phyloP scores from a whole-genome alignment of 2,797 vertebrate genomes.

The Typhlichthys eigenmanni region DNA sequence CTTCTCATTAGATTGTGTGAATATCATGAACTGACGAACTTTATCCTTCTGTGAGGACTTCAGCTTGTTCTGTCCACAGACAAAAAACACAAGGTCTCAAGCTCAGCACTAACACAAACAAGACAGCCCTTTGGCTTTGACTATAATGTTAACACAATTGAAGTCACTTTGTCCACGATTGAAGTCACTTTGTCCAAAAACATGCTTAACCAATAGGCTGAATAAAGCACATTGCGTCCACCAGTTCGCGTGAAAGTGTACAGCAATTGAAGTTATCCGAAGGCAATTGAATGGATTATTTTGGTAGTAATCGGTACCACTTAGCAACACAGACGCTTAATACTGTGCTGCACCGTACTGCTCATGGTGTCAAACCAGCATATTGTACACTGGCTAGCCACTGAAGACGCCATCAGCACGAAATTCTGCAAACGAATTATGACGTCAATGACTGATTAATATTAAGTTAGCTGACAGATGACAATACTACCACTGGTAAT shows the following conservation, averaged over 20 bases:
- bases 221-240: neutral
- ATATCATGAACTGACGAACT: conserved; percentile 99
- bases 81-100: conserved; percentile 20
- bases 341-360: neutral
- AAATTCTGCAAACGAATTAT: neutral
- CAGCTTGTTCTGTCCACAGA: conserved; percentile 92
- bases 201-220: neutral
- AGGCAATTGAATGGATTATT: no score
- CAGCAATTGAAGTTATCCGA: no score
- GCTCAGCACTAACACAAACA: neutral
- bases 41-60: conserved; percentile 99
- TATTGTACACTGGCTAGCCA: neutral
- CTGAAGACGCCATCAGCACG: neutral
- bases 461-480: neutral
- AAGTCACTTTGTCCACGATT: no score
- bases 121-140: no score
- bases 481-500: neutral
- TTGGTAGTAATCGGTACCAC: neutral
- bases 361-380: neutral
- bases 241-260: neutral
- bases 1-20: conserved; percentile 97
- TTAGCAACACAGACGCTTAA: neutral
- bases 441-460: neutral
- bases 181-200: neutral
- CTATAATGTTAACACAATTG: no score